Evolutionary conservation across 2,113 vertebrate genomes (phyloP).

Genomic region (Amblyopsis rosae): DNA sequence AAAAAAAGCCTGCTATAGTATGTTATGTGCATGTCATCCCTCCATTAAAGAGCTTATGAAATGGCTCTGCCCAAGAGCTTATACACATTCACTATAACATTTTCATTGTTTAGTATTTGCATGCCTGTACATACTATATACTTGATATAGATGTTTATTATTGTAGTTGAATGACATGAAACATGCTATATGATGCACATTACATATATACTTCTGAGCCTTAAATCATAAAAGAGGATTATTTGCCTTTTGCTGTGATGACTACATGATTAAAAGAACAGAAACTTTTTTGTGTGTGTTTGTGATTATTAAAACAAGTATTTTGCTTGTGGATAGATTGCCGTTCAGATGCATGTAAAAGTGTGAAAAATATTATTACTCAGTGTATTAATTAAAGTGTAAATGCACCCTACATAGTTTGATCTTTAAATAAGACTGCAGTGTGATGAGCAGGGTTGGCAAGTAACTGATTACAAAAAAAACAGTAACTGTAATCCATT

Average conservation of each 20-base stretch:
- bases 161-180: constrained; percentile 51
- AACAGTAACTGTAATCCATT: too few relatives aligned
- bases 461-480: too few relatives aligned
- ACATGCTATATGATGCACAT: constrained; percentile 61
- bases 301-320: too few relatives aligned
- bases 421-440: too few relatives aligned
- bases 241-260: constrained; percentile 19
- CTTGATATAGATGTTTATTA: constrained; percentile 51
- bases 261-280: too few relatives aligned
- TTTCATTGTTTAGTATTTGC: constrained; percentile 57
- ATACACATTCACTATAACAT: constrained; percentile 41
- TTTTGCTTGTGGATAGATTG: too few relatives aligned
- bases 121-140: constrained; percentile 43
- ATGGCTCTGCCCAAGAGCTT: background rate
- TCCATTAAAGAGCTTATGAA: constrained; percentile 23
- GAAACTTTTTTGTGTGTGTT: too few relatives aligned
- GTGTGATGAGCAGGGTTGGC: too few relatives aligned
- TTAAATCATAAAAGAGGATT: constrained; percentile 64
- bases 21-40: constrained; percentile 39
- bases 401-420: too few relatives aligned
- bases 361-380: too few relatives aligned
- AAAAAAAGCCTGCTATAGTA: constrained; percentile 32
- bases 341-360: too few relatives aligned
- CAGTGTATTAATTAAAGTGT: too few relatives aligned
- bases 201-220: constrained; percentile 58